A percentile compares a stretch with the other conserved stretches of the same genome.
phyloP scores from a whole-genome alignment of 1,140 invertebrate genomes.

The Eumaeus atala region DNA sequence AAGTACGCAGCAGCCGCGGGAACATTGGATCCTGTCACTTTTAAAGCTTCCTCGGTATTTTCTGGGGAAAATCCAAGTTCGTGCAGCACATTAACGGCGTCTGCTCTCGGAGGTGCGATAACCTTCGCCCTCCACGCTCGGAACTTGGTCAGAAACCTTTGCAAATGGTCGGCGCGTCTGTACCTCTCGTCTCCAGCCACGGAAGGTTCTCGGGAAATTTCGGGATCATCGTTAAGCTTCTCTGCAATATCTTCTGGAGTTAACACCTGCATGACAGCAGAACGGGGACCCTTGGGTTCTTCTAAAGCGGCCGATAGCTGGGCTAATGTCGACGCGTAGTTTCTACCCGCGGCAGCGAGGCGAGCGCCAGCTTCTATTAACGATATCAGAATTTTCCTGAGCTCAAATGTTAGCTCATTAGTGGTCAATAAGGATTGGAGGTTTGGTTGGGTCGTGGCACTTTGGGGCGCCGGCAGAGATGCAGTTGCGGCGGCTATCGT shows the following conservation, averaged over 20 bases:
- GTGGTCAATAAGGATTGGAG: conserved; percentile 56
- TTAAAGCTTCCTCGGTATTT: conserved; percentile 43
- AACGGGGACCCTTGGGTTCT: conserved; percentile 37
- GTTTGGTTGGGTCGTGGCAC: conserved; percentile 44
- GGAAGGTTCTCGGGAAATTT: conserved; percentile 17
- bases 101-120: conserved; percentile 41
- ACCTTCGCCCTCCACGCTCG: conserved; percentile 47
- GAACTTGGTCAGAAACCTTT: conserved; percentile 56
- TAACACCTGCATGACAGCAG: conserved; percentile 46
- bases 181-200: conserved; percentile 29
- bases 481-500: conserved; percentile 58
- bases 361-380: conserved; percentile 58
- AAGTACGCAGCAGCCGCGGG: conserved; percentile 59
- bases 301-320: conserved; percentile 53
- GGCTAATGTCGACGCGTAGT: conserved; percentile 50
- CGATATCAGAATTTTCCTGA: conserved; percentile 58
- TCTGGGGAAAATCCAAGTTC: conserved; percentile 48
- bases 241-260: conserved; percentile 55
- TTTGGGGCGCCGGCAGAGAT: conserved; percentile 41
- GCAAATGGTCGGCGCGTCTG: conserved; percentile 49
- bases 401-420: conserved; percentile 55
- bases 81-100: conserved; percentile 42
- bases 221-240: conserved; percentile 26
- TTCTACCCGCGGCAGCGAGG: conserved; percentile 50
- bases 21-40: conserved; percentile 49